Base-by-base conservation (phyloP, 2,797 vertebrate species). In the Lacerta bilineata region DNA sequence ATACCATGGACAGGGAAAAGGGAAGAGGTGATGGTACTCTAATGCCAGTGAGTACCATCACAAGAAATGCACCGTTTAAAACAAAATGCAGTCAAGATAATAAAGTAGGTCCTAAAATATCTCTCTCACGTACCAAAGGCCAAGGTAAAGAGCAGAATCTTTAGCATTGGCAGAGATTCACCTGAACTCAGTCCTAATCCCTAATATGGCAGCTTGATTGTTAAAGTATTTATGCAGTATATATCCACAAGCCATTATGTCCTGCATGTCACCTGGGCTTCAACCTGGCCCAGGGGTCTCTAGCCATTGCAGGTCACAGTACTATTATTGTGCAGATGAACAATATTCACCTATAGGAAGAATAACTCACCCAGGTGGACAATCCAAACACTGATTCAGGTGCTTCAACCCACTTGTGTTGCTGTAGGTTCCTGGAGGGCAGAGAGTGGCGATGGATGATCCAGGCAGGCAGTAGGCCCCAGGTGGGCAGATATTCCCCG, bases 371-470 rank as follows among this genome's bases (percentile, higher is more conserved):
- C 98, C 98, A 36, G 97, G 97, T 1, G 97, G 98, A 94, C 98
- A 98, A 84, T 88, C 94, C 90, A 97, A 88, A 93, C 98, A 99
- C 86, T 98, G 97, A 59, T 92, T 93, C 13, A 91, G 88, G 61
- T 87, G 93, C 75, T 93, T 95, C 55, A 98, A 95, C 15, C 98
- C 98, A 0, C 94, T 96, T 93, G 88, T 90, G 84, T 97, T 98
- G 94, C 98, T 98, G 94, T 98, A 98, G 33, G 98, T 98, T 46
- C 98, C 98, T 1, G 97, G 85, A 41, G 98, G 98, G 84, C 98
- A 99, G 23, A 96, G 96, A 10, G 95, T 74, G n/a, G 98, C 98
- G 43, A 95, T 94, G 13, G 96, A 91, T 13, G 97, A 98, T 25
- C 96, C 97, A 0, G 80, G 84, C 8, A 98, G 98, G 86, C 97